Conservation (phyloP, 1,140 invertebrate genomes). For the Drosophila biarmipes region DNA sequence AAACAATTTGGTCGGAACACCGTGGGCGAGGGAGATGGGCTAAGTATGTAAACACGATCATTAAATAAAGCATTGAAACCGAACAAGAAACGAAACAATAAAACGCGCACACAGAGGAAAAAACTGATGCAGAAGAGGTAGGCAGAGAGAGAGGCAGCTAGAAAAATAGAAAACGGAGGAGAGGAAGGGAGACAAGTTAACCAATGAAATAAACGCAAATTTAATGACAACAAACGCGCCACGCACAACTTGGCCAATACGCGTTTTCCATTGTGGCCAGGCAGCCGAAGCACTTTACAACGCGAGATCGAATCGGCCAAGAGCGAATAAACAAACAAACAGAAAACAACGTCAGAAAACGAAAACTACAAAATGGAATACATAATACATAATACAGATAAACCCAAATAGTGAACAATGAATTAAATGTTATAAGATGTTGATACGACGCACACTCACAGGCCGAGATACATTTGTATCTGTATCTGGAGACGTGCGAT, state of each 20-base stretch:
- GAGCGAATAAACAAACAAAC: not conserved
- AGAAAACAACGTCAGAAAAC: slow-evolving; percentile 39
- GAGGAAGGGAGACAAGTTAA: slow-evolving; percentile 70
- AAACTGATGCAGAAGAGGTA: slow-evolving; percentile 11
- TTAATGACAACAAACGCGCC: slow-evolving; percentile 78
- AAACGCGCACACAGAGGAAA: slow-evolving; percentile 32
- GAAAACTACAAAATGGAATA: slow-evolving; percentile 76
- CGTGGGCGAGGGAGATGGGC: slow-evolving; percentile 64
- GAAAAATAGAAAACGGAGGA: slow-evolving; percentile 53
- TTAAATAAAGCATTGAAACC: slow-evolving; percentile 68
- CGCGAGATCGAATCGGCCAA: slow-evolving; percentile 36
- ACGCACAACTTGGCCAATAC: slow-evolving; percentile 76
- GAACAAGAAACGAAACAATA: slow-evolving; percentile 70
- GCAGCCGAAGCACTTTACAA: slow-evolving; percentile 44
- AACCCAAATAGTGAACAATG: slow-evolving; percentile 54
- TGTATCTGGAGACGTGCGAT: slow-evolving; percentile 31
- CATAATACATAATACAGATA: slow-evolving; percentile 67
- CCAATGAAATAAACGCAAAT: slow-evolving; percentile 83
- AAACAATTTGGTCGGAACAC: slow-evolving; percentile 51
- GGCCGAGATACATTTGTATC: slow-evolving; percentile 33
- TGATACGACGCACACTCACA: slow-evolving; percentile 17
- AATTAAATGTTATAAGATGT: slow-evolving; percentile 66
- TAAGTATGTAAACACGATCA: slow-evolving; percentile 76
- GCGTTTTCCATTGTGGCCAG: slow-evolving; percentile 66
- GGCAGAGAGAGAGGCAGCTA: slow-evolving; percentile 28